Evolutionary conservation across 2,888 invertebrate species (phyloP).

Genomic region (Mactromeris polynyma): DNA sequence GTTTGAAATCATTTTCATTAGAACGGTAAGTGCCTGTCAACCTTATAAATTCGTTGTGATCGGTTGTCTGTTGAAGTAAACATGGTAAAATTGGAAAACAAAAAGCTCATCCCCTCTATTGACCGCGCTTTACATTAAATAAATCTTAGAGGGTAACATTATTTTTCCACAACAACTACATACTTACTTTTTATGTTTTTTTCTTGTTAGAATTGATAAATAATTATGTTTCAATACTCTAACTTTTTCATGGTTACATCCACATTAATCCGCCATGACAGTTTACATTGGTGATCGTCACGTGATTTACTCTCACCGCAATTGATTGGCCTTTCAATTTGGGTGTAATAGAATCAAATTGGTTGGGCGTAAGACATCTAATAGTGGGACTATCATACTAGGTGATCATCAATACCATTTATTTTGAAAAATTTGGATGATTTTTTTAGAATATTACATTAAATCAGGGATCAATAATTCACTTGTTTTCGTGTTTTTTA

Average conservation of each 20-base stretch:
- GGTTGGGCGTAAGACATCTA: not conserved
- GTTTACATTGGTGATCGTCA: slow-evolving; percentile 79
- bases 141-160: not conserved
- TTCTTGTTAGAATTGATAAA: not conserved
- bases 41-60: too few relatives aligned
- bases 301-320: slow-evolving; percentile 55
- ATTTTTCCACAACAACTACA: not conserved
- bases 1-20: too few relatives aligned
- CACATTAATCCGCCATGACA: slow-evolving; percentile 72
- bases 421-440: not conserved
- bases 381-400: not conserved
- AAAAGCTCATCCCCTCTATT: too few relatives aligned
- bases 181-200: not conserved
- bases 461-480: not conserved
- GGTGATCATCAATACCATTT: not conserved
- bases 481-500: too few relatives aligned
- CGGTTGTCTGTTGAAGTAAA: too few relatives aligned
- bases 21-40: too few relatives aligned
- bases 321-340: not conserved
- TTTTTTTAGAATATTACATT: not conserved
- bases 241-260: slow-evolving; percentile 22
- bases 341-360: not conserved
- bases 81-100: too few relatives aligned
- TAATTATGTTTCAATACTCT: not conserved
- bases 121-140: not conserved